A percentile compares a stretch with the other conserved stretches of the same genome.
Conservation (phyloP, 1,140 invertebrate genomes). For the Drosophila kohkoa region DNA sequence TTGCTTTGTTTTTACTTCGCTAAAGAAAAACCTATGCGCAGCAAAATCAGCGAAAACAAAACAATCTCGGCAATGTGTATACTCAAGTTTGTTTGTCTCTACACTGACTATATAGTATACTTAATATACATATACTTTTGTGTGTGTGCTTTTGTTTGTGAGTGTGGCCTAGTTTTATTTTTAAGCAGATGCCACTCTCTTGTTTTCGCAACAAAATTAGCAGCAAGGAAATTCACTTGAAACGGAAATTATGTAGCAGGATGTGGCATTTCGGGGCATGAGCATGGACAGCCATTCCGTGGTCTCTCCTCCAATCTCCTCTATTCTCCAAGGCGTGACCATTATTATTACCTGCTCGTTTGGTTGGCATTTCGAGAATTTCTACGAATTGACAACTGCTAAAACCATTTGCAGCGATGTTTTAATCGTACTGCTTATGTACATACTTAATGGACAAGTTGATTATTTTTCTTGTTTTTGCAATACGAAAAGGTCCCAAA, state of each 20-base stretch:
- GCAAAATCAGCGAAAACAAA: slow-evolving; percentile 58
- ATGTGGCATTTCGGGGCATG: slow-evolving; percentile 68
- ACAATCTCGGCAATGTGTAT: slow-evolving; percentile 58
- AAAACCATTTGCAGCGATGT: slow-evolving; percentile 7
- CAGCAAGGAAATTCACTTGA: slow-evolving; percentile 78
- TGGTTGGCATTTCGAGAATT: slow-evolving; percentile 8
- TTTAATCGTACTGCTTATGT: slow-evolving; percentile 6
- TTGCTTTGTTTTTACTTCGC: slow-evolving; percentile 31
- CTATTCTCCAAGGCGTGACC: slow-evolving; percentile 6
- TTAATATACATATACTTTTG: not conserved
- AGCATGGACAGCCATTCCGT: slow-evolving; percentile 35
- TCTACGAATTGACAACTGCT: slow-evolving; percentile 20
- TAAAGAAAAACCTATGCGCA: slow-evolving; percentile 61
- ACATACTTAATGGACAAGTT: slow-evolving; percentile 10
- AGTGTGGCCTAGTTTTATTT: slow-evolving; percentile 65
- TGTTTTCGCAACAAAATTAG: slow-evolving; percentile 70
- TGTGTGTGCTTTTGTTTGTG: slow-evolving; percentile 12
- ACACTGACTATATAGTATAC: slow-evolving; percentile 1
- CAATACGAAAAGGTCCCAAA: not conserved
- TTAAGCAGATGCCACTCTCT: slow-evolving; percentile 44
- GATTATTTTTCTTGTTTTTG: not conserved
- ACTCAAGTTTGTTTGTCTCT: slow-evolving; percentile 9
- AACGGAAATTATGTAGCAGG: slow-evolving; percentile 79
- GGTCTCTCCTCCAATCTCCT: slow-evolving; percentile 5
- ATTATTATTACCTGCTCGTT: slow-evolving; percentile 33